Conservation (phyloP, 2,888 invertebrate genomes). For the Slavum lentiscoides region DNA sequence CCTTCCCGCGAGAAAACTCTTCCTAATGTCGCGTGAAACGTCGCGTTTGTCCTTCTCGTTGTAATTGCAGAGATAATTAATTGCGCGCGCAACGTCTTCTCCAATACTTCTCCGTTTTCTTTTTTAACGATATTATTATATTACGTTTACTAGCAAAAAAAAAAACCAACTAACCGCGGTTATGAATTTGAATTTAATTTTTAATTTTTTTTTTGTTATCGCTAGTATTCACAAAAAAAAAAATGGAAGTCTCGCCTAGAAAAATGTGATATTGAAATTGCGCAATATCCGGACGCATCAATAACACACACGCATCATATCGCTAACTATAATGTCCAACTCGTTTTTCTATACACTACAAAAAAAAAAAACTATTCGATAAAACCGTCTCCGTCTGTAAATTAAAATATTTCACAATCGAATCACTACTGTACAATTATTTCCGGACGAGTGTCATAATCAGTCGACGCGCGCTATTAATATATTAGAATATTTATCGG, state of each 20-base stretch:
- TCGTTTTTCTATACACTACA: background rate
- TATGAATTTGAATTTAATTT: background rate
- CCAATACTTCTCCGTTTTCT: background rate
- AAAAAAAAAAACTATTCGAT: background rate
- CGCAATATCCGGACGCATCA: constrained; percentile 2
- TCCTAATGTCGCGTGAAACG: background rate
- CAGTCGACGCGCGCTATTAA: background rate
- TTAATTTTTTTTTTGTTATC: background rate
- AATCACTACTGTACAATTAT: background rate
- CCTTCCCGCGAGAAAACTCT: background rate
- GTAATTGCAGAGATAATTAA: constrained; percentile 47
- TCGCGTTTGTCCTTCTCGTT: constrained; percentile 20
- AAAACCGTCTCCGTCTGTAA: background rate
- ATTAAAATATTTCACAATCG: background rate
- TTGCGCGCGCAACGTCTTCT: background rate
- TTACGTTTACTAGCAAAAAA: too few species aligned
- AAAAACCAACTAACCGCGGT: background rate
- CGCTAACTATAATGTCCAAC: background rate
- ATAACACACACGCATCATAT: background rate
- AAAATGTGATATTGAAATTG: constrained; percentile 14
- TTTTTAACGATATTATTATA: too few species aligned
- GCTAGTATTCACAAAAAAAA: background rate
- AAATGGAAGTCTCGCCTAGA: background rate
- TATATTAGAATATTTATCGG: background rate
- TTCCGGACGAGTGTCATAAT: background rate